A percentile compares a stretch with the other conserved stretches of the same genome.
These are phyloP conservation scores for Hymenopus coronatus DNA, from an alignment of 2,888 invertebrate genomes.

Conservation along the genomic window DNA sequence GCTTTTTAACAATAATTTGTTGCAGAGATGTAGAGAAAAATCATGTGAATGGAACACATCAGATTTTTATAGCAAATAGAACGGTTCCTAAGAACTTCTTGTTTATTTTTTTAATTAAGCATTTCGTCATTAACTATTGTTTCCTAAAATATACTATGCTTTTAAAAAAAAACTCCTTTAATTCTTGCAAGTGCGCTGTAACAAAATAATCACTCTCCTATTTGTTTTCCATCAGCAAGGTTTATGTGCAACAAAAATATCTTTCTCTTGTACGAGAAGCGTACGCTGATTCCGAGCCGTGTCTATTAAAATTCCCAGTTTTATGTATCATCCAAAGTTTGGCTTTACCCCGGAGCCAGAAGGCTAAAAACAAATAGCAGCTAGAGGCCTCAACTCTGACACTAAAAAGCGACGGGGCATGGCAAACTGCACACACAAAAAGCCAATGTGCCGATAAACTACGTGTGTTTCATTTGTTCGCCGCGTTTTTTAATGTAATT, in stretches of 20 bases:
- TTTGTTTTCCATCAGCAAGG: background rate
- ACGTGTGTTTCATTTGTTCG: background rate
- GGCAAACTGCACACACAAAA: background rate
- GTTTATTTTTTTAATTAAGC: too few species aligned
- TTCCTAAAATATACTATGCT: too few species aligned
- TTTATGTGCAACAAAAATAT: background rate
- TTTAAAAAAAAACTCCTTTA: too few species aligned
- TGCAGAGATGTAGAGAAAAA: too few species aligned
- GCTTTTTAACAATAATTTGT: too few species aligned
- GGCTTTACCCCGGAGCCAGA: background rate
- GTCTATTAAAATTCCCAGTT: background rate
- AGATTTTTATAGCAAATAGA: too few species aligned
- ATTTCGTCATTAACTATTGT: too few species aligned
- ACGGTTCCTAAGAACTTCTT: too few species aligned
- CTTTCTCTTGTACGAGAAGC: background rate
- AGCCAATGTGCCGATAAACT: background rate
- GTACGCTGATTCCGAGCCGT: background rate
- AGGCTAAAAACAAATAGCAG: background rate
- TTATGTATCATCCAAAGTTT: background rate
- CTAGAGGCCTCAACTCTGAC: background rate
- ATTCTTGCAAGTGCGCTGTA: too few species aligned
- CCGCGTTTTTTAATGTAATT: background rate
- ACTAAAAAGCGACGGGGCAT: background rate
- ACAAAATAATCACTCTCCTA: too few species aligned
- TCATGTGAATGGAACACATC: too few species aligned